These are phyloP conservation scores for Tarsius wallacei DNA, from an alignment of 2,797 vertebrate genomes.

Conservation along the genomic window DNA sequence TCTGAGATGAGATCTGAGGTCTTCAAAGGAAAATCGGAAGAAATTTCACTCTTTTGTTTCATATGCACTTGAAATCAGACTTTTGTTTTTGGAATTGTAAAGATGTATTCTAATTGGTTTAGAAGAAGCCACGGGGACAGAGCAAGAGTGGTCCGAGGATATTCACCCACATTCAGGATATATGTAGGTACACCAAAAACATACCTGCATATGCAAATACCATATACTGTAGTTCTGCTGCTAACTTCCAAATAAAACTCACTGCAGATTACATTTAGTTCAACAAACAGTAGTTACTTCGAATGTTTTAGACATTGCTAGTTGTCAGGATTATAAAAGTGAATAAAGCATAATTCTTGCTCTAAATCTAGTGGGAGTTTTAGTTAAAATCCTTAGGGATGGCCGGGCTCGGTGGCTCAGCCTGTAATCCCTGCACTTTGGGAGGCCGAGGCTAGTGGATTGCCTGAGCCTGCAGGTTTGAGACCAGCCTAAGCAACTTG, in stretches of 20 bases:
- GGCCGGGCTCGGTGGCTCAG: no score
- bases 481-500: no score
- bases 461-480: no score
- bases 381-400: background rate
- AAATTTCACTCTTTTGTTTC: constrained; percentile 49
- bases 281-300: background rate
- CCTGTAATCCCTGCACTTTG: no score
- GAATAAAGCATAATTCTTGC: background rate
- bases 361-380: background rate
- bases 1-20: constrained; percentile 15
- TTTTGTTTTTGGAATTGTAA: background rate
- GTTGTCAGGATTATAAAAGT: background rate
- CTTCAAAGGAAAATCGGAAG: background rate
- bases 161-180: background rate
- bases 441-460: no score
- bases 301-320: constrained; percentile 1
- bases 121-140: background rate
- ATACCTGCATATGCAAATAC: background rate
- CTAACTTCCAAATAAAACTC: constrained; percentile 21
- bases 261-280: background rate
- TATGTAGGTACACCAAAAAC: background rate
- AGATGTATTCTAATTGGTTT: background rate
- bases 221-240: background rate
- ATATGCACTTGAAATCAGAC: background rate
- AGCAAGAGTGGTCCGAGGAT: background rate